These are phyloP conservation scores for Neoseiulus cucumeris DNA, from an alignment of 1,140 invertebrate genomes.

Conservation along the genomic window DNA sequence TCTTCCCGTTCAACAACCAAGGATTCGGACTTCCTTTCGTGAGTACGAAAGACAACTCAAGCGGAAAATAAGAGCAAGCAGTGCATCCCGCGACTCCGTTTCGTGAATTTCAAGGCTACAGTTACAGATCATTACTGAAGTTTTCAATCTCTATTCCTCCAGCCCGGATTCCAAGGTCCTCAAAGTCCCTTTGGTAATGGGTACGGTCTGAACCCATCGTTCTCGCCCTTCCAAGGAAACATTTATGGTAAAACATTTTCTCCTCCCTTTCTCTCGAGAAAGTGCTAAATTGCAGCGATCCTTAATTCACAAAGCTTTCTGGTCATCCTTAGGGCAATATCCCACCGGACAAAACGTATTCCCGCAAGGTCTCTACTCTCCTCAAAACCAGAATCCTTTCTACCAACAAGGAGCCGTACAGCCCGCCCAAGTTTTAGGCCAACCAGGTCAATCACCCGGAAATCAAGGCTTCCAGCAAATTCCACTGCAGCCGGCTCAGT, in stretches of 20 bases:
- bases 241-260: not conserved
- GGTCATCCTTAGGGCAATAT: not conserved
- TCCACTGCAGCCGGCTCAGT: not conserved
- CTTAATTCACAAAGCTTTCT: not conserved
- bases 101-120: not conserved
- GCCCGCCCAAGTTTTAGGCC: not conserved
- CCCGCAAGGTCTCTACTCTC: not conserved
- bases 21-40: not conserved
- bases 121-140: not conserved
- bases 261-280: not conserved
- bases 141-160: not conserved
- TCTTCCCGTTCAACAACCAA: not conserved
- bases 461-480: too few relatives aligned
- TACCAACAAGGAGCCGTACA: not conserved
- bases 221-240: not conserved
- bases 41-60: not conserved
- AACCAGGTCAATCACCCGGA: not conserved
- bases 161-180: not conserved
- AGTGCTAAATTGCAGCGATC: not conserved
- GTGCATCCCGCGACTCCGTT: not conserved
- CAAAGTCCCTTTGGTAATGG: not conserved
- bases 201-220: not conserved
- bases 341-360: not conserved
- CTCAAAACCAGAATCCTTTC: not conserved
- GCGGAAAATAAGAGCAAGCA: not conserved